phyloP scores from a whole-genome alignment of 1,140 invertebrate species.

The Apolygus lucorum region DNA sequence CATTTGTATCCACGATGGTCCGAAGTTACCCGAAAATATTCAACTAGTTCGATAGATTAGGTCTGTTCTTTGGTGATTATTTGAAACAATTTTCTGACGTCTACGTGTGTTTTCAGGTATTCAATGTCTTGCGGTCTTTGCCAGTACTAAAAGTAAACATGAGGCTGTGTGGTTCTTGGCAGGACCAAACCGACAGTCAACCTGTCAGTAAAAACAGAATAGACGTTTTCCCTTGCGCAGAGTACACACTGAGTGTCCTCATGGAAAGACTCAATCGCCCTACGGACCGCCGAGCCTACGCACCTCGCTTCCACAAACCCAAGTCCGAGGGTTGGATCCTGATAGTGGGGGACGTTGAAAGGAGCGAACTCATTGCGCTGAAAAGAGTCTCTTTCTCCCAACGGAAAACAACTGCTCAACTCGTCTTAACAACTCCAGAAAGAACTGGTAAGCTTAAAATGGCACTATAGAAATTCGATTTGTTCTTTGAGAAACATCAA shows the following conservation, averaged over 20 bases:
- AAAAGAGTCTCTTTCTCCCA: constrained; percentile 56
- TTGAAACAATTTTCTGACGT: constrained; percentile 3
- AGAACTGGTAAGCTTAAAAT: constrained; percentile 43
- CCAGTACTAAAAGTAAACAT: constrained; percentile 38
- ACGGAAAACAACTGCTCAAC: constrained; percentile 41
- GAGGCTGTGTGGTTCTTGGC: constrained; percentile 45
- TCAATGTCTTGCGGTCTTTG: constrained; percentile 40
- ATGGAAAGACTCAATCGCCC: constrained; percentile 43
- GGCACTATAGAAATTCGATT: neutral
- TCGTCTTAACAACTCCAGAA: constrained; percentile 58
- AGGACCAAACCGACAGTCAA: constrained; percentile 37
- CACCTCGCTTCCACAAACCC: constrained; percentile 78
- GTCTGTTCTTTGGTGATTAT: constrained; percentile 1
- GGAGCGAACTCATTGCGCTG: constrained; percentile 72
- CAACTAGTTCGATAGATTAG: neutral
- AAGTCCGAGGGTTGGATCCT: constrained; percentile 96
- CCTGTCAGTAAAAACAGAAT: constrained; percentile 36
- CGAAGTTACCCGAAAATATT: no score
- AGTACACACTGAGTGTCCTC: constrained; percentile 55
- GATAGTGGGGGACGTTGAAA: constrained; percentile 63
- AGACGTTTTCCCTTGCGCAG: constrained; percentile 38
- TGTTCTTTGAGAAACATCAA: neutral
- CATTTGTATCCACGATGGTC: no score
- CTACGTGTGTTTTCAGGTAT: constrained; percentile 32
- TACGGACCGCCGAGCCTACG: constrained; percentile 52